A percentile compares a stretch with the other conserved stretches of the same genome.
phyloP scores from a whole-genome alignment of 1,140 invertebrate genomes.

The Conopomorpha cramerella region DNA sequence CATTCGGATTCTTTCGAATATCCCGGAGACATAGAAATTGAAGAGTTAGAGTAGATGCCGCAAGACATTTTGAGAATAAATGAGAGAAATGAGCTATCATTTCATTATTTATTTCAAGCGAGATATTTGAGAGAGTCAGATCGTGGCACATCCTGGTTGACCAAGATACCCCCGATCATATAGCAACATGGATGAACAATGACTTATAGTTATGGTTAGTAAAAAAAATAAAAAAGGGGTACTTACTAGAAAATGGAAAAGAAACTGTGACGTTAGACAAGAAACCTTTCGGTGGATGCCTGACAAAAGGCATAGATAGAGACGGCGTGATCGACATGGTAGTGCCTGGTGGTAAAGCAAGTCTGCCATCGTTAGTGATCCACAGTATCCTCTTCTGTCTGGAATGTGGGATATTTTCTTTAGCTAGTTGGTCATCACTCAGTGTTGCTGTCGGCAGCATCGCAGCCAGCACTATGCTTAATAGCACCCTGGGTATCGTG shows the following conservation, averaged over 20 bases:
- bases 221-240: background rate
- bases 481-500: constrained; percentile 32
- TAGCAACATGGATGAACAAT: no score
- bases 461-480: constrained; percentile 43
- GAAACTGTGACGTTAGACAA: constrained; percentile 83
- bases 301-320: constrained; percentile 77
- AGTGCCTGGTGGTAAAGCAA: constrained; percentile 81
- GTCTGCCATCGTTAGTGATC: constrained; percentile 79
- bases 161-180: no score
- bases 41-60: no score
- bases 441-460: constrained; percentile 36
- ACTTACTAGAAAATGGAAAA: constrained; percentile 86
- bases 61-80: no score
- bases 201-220: no score
- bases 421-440: constrained; percentile 23
- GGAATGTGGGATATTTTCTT: constrained; percentile 64
- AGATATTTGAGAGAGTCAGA: no score
- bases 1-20: no score
- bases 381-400: constrained; percentile 80
- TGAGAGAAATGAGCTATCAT: no score
- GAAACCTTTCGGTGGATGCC: constrained; percentile 83
- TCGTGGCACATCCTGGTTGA: no score
- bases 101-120: no score
- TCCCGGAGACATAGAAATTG: no score
- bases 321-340: constrained; percentile 80